Evolutionary conservation across 2,888 invertebrate genomes (phyloP).

Genomic region (Ennomos quercinarius): DNA sequence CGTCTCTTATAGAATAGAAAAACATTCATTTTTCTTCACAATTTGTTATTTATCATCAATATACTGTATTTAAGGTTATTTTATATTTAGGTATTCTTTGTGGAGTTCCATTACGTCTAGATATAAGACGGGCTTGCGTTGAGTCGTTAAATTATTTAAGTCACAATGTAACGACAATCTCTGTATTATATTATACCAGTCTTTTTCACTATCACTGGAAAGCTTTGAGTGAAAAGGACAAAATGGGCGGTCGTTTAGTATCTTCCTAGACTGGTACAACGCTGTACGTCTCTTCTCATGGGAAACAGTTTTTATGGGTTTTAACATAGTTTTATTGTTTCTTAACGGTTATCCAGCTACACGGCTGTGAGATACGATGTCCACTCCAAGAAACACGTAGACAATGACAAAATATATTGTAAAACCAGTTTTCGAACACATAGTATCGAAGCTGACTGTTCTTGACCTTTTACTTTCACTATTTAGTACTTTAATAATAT

Average conservation of each 20-base stretch:
- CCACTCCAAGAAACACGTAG: slow-evolving; percentile 6
- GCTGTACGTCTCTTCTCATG: slow-evolving; percentile 42
- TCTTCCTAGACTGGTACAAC: slow-evolving; percentile 9
- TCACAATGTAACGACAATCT: slow-evolving; percentile 11
- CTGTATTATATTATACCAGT: not conserved
- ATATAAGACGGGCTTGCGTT: slow-evolving; percentile 6
- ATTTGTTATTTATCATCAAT: too few relatives aligned
- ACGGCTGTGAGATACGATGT: slow-evolving; percentile 13
- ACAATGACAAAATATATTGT: not conserved
- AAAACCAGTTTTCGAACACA: too few relatives aligned
- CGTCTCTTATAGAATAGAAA: too few relatives aligned
- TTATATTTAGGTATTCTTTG: slow-evolving; percentile 4
- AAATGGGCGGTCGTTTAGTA: slow-evolving; percentile 2
- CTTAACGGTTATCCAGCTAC: slow-evolving; percentile 44
- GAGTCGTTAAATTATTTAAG: slow-evolving; percentile 9
- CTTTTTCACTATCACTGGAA: slow-evolving; percentile 8
- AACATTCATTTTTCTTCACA: too few relatives aligned
- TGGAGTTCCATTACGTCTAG: slow-evolving; percentile 12
- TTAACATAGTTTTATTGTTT: slow-evolving; percentile 46
- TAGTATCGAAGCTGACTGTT: too few relatives aligned
- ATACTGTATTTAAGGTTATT: not conserved
- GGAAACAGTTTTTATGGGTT: slow-evolving; percentile 54
- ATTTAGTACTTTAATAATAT: too few relatives aligned
- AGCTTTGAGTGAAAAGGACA: slow-evolving; percentile 12
- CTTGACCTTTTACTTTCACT: too few relatives aligned